Evolutionary conservation across 2,113 vertebrate genomes (phyloP).

Genomic region (Periophthalmus modestus): DNA sequence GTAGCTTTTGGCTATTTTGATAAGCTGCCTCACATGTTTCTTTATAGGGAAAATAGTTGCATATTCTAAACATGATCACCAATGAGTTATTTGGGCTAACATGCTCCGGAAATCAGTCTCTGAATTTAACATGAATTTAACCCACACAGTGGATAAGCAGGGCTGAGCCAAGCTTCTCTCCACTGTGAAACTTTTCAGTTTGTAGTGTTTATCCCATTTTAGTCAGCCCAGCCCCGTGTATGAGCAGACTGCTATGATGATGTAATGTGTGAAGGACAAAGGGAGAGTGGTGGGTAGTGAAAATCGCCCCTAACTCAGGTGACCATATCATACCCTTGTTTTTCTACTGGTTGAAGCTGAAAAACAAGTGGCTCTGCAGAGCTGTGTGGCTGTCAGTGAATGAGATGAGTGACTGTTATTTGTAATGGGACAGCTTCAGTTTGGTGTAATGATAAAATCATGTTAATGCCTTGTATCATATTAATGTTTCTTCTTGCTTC

Average conservation of each 20-base stretch:
- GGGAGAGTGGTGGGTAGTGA: constrained; percentile 27
- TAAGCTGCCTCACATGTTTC: not conserved
- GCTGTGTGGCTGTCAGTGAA: constrained; percentile 39
- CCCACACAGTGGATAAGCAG: not conserved
- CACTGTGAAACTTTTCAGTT: not conserved
- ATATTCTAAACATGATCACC: not conserved
- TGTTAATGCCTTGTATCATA: constrained; percentile 62
- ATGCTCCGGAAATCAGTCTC: not conserved
- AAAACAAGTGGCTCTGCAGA: constrained; percentile 45
- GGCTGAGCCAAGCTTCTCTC: not conserved
- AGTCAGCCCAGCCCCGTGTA: constrained; percentile 13
- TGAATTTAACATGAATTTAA: not conserved
- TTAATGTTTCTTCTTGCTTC: constrained; percentile 48
- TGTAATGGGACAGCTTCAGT: constrained; percentile 49
- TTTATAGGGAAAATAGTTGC: not conserved
- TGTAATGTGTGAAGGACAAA: constrained; percentile 19
- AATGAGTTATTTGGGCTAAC: not conserved
- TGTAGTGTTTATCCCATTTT: constrained; percentile 6
- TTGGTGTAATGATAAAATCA: constrained; percentile 56
- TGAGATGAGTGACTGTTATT: constrained; percentile 57
- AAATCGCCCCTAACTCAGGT: constrained; percentile 68
- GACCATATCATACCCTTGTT: constrained; percentile 54
- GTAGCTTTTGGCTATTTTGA: constrained; percentile 6
- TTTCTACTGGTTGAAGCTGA: constrained; percentile 35
- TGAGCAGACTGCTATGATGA: constrained; percentile 17